phyloP scores from a whole-genome alignment of 2,113 vertebrate species.

The Dolichallabes microphthalmus region DNA sequence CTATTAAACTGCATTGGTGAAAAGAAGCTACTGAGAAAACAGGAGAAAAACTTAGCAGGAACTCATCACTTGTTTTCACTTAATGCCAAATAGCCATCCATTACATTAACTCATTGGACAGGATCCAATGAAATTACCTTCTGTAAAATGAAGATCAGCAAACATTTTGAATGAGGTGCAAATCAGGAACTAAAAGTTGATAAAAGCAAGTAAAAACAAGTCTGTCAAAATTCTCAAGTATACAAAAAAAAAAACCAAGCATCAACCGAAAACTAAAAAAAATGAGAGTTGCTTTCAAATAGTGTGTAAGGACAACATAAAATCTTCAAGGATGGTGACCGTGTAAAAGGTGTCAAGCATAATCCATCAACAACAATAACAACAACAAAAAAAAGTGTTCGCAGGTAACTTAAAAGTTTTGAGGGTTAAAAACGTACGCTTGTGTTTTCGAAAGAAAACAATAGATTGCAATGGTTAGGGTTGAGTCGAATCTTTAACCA shows the following conservation, averaged over 20 bases:
- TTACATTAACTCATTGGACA: constrained; percentile 22
- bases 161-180: constrained; percentile 36
- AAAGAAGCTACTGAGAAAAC: neutral
- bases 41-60: neutral
- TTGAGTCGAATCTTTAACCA: constrained; percentile 91
- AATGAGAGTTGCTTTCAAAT: constrained; percentile 2
- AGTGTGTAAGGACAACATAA: neutral
- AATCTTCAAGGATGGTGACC: neutral
- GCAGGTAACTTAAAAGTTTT: neutral
- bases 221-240: neutral
- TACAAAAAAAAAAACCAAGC: constrained; percentile 4
- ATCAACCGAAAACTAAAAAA: neutral
- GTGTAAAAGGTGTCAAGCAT: neutral
- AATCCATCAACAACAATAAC: neutral
- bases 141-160: constrained; percentile 35
- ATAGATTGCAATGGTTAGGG: neutral
- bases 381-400: neutral
- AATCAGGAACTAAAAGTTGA: constrained; percentile 15
- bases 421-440: neutral
- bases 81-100: constrained; percentile 19
- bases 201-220: neutral
- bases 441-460: constrained; percentile 5
- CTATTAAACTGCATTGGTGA: neutral
- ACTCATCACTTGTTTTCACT: constrained; percentile 1
- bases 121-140: neutral